Evolutionary conservation across 2,888 invertebrate genomes (phyloP), one percentile per base, ranked within the genome.

Genomic region (Melipona bicolor): DNA sequence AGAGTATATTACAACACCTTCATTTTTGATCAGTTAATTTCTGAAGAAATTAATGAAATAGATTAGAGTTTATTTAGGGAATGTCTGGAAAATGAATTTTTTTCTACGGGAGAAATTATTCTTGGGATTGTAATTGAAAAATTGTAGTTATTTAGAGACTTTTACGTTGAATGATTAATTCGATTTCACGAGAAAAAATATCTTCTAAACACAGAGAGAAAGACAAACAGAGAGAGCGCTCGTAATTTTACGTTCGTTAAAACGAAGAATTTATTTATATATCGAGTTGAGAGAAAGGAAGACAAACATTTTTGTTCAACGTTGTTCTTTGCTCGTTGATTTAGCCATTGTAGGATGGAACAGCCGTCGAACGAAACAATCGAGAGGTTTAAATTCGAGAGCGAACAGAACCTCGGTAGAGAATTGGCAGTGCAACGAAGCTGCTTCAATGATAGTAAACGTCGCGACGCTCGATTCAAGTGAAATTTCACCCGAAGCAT

Each of bases 391-490:
- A 52, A 17, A 56, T 68, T 73, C n/a, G 19, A 50, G 49, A 27
- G 19, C 21, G 74, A 68, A 78, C 59, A 67, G 65, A 67, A 73
- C 61, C 67, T 68, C 59, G 52, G 11, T 17, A 67, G n/a, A 70
- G 56, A 59, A 62, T 68, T 70, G 43, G 19, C 59, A 65, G 36
- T 32, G 52, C 32, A 59, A 71, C 52, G 65, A 79, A 79, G 52
- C 65, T 43, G 67, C 49, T 69, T 61, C 75, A 52, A 67, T 32
- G 62, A 76, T 54, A 65, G 71, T 79, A 52, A 56, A 68, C 76
- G 83, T 77, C 77, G 74, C 61, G 56, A 52, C 19, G 77, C 49
- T 32, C 56, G 36, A 59, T 77, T 70, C 77, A 69, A 32, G 50
- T 83, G 73, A 73, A 80, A 75, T 79, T 67, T 81, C 61, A 52